Evolutionary conservation across 2,888 invertebrate species (phyloP).

Genomic region (Tetranychus piercei): DNA sequence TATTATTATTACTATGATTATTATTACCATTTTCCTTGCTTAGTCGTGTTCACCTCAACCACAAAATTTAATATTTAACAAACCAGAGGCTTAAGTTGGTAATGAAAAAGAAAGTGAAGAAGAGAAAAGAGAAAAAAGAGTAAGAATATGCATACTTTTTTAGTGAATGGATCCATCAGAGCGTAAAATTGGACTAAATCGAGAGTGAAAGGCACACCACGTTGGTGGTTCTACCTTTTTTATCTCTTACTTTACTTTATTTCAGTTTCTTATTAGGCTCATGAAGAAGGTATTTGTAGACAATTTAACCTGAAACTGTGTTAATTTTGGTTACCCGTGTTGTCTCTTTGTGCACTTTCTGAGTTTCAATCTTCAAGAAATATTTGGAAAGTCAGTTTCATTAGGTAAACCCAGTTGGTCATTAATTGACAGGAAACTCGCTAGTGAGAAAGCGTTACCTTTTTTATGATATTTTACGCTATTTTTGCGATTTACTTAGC

Average conservation of each 20-base stretch:
- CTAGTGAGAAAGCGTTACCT: neutral
- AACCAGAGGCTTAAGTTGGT: neutral
- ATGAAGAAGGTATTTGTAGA: neutral
- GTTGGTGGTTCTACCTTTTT: neutral
- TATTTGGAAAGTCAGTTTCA: neutral
- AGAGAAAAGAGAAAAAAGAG: neutral
- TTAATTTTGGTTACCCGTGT: neutral
- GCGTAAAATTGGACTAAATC: neutral
- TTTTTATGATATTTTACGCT: neutral
- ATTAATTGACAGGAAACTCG: neutral
- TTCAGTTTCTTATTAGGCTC: neutral
- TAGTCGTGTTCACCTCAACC: neutral
- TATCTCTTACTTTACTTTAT: neutral
- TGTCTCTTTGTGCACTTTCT: neutral
- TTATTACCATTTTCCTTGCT: neutral
- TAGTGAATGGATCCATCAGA: neutral
- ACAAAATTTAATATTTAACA: neutral
- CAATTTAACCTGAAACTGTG: neutral
- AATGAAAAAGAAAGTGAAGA: neutral
- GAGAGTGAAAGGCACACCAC: neutral
- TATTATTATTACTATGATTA: neutral
- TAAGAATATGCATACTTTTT: neutral
- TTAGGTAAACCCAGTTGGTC: neutral
- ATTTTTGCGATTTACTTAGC: neutral
- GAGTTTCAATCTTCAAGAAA: neutral